phyloP scores from a whole-genome alignment of 2,113 vertebrate species.

The Strigops habroptila region DNA sequence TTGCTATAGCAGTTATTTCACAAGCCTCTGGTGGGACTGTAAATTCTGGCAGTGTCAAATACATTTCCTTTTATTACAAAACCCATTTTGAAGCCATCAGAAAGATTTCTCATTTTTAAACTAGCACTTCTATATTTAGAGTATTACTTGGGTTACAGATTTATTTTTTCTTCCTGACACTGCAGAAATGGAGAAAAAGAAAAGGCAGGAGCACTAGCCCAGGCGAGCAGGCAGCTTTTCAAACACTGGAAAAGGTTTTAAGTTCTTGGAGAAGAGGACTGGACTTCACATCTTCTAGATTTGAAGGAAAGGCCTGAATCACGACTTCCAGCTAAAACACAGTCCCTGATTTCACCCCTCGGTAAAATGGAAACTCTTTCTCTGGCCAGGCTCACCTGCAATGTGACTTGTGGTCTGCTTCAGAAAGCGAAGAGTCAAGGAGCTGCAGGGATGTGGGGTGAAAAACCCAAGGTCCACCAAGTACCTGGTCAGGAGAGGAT shows the following conservation, averaged over 20 bases:
- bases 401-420: neutral
- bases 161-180: constrained; percentile 58
- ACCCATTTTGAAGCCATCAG: constrained; percentile 63
- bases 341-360: neutral
- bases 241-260: constrained; percentile 14
- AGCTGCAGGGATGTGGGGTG: neutral
- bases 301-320: neutral
- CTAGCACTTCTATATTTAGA: constrained; percentile 75
- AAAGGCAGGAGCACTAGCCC: neutral
- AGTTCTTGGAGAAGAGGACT: neutral
- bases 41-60: constrained; percentile 61
- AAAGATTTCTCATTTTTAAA: constrained; percentile 68
- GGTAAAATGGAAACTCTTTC: neutral
- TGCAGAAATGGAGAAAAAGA: constrained; percentile 50
- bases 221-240: neutral
- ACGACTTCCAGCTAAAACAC: neutral
- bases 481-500: neutral
- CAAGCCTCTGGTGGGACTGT: constrained; percentile 66
- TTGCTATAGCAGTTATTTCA: constrained; percentile 71
- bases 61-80: constrained; percentile 74
- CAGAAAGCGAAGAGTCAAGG: neutral
- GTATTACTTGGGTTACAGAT: constrained; percentile 52
- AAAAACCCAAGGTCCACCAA: neutral
- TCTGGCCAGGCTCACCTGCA: neutral
- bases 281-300: neutral